phyloP scores from a whole-genome alignment of 1,140 invertebrate genomes.

The Heliconius himera region DNA sequence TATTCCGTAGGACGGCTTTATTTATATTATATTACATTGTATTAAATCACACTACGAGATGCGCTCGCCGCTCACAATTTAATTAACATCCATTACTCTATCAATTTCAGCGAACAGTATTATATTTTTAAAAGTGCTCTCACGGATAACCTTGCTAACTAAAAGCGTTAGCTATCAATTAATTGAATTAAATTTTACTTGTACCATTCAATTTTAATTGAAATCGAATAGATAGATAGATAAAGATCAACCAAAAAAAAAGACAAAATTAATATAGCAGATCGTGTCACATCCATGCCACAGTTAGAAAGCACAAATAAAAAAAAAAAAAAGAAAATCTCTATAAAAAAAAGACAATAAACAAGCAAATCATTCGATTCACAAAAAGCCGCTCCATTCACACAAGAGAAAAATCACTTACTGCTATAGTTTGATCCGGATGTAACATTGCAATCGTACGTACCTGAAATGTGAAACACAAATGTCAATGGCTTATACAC shows the following conservation, averaged over 20 bases:
- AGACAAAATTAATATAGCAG: too few relatives aligned
- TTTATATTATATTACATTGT: not conserved
- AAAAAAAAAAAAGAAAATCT: not conserved
- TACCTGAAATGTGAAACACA: conserved; percentile 1
- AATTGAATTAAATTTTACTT: too few relatives aligned
- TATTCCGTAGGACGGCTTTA: not conserved
- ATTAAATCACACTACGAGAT: not conserved
- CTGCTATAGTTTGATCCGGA: conserved; percentile 1
- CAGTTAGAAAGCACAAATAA: not conserved
- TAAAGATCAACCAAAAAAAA: too few relatives aligned
- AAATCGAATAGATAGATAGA: too few relatives aligned
- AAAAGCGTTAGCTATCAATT: too few relatives aligned
- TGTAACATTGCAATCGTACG: conserved; percentile 11
- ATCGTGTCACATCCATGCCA: not conserved
- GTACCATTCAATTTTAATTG: too few relatives aligned
- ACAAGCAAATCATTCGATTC: not conserved
- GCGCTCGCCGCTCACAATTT: not conserved
- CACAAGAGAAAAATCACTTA: conserved; percentile 9
- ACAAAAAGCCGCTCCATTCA: conserved; percentile 1
- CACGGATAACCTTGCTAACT: not conserved
- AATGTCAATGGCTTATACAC: not conserved
- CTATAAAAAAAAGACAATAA: not conserved
- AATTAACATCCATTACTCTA: conserved; percentile 12
- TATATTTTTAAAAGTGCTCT: not conserved
- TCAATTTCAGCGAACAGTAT: not conserved